Percentiles rank a stretch among this genome's conserved stretches.
Evolutionary conservation across 1,140 invertebrate genomes (phyloP).

Genomic region (Euschistus heros): DNA sequence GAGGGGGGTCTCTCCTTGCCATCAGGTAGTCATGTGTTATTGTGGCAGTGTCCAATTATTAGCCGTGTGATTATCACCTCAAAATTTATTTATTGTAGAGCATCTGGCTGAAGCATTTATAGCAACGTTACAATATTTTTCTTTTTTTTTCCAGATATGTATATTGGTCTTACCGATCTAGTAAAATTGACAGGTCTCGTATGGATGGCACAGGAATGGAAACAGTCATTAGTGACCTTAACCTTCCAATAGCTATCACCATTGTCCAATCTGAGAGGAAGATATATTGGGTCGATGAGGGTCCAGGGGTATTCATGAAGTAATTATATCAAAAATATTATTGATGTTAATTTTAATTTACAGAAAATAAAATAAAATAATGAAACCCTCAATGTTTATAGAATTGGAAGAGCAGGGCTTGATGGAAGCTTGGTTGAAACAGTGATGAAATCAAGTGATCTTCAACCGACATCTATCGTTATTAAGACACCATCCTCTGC

Average conservation of each 20-base stretch:
- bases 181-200: background rate
- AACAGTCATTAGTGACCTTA: background rate
- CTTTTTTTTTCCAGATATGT: background rate
- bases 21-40: no score
- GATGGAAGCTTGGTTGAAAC: background rate
- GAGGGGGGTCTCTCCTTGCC: no score
- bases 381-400: background rate
- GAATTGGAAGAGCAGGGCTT: background rate
- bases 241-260: background rate
- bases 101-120: no score
- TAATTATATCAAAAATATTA: no score
- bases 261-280: background rate
- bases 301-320: background rate
- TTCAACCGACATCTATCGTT: background rate
- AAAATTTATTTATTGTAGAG: no score
- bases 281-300: conserved; percentile 1
- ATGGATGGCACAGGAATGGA: background rate
- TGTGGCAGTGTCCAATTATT: no score
- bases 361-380: background rate
- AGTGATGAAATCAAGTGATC: background rate
- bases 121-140: no score
- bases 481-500: no score
- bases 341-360: no score
- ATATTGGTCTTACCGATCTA: background rate
- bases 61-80: no score